phyloP scores from a whole-genome alignment of 2,113 vertebrate genomes.

The Amia ocellicauda region DNA sequence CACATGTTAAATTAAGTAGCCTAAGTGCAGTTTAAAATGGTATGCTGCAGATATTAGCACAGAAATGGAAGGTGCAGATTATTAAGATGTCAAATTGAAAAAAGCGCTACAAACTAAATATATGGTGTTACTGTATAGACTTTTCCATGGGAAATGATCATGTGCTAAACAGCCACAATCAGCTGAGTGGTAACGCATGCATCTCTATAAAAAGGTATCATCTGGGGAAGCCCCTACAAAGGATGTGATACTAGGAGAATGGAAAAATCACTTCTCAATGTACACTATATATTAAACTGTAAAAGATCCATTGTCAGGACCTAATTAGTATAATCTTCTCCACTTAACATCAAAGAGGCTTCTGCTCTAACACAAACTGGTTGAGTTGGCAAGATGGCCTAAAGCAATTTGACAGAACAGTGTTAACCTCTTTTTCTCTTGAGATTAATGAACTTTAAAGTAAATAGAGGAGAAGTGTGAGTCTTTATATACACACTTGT shows the following conservation, averaged over 20 bases:
- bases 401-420: no score
- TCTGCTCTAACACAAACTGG: background rate
- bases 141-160: constrained; percentile 1
- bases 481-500: no score
- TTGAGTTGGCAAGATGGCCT: no score
- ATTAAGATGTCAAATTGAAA: background rate
- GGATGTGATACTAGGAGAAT: no score
- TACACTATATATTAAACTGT: no score
- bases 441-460: no score
- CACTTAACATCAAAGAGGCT: background rate
- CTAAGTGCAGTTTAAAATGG: background rate
- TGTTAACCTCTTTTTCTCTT: no score
- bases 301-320: background rate
- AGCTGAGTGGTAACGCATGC: constrained; percentile 5
- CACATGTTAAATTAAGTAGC: background rate
- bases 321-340: background rate
- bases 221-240: no score
- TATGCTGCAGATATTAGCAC: no score
- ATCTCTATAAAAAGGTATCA: constrained; percentile 5
- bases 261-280: no score
- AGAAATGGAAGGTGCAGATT: background rate
- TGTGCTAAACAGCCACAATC: background rate
- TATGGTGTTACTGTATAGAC: background rate
- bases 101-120: no score
- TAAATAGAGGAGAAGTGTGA: no score